phyloP scores from a whole-genome alignment of 2,888 invertebrate species.

The Lapara coniferarum region DNA sequence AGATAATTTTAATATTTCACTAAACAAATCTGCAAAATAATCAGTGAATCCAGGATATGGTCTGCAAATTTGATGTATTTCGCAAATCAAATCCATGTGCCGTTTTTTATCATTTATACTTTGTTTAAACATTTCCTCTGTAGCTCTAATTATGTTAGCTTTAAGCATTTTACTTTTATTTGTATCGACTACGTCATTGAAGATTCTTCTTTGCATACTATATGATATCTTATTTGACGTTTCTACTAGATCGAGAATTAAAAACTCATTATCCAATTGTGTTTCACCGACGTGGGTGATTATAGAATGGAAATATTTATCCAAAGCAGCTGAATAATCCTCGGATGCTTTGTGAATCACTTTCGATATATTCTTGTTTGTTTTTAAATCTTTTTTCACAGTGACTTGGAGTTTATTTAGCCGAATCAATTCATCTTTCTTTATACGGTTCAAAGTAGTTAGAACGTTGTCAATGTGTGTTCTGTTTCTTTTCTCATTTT shows the following conservation, averaged over 20 bases:
- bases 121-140: slow-evolving; percentile 34
- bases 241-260: slow-evolving; percentile 45
- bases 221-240: slow-evolving; percentile 40
- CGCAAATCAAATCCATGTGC: slow-evolving; percentile 47
- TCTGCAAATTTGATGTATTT: slow-evolving; percentile 45
- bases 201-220: slow-evolving; percentile 35
- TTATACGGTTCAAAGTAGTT: background rate
- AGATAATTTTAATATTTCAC: slow-evolving; percentile 44
- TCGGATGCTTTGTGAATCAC: background rate
- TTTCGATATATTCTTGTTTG: background rate
- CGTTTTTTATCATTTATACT: slow-evolving; percentile 40
- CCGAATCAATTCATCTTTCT: background rate
- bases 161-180: slow-evolving; percentile 9
- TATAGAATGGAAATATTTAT: background rate
- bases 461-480: background rate
- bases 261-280: slow-evolving; percentile 32
- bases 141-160: slow-evolving; percentile 6
- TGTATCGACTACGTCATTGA: slow-evolving; percentile 35
- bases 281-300: background rate
- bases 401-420: background rate
- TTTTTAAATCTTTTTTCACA: background rate
- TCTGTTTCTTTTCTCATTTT: background rate
- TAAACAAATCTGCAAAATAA: slow-evolving; percentile 45
- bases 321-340: background rate
- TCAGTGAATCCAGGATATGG: slow-evolving; percentile 52